Evolutionary conservation across 1,140 invertebrate species (phyloP).

Genomic region (Drosophila lowei): DNA sequence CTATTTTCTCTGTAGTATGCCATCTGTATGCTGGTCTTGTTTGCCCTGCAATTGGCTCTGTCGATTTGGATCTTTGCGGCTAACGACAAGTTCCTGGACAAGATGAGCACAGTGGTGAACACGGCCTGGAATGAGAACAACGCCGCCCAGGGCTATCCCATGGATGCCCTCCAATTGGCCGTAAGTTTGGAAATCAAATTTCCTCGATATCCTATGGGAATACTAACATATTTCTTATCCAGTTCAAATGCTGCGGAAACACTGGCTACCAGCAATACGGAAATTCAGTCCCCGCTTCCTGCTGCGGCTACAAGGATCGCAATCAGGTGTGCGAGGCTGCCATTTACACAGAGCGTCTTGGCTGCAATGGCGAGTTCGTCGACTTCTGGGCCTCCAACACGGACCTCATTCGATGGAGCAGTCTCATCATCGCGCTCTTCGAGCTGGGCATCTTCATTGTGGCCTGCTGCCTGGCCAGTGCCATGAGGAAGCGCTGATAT

Average conservation of each 20-base stretch:
- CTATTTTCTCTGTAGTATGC: constrained; percentile 84
- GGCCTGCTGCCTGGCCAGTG: constrained; percentile 71
- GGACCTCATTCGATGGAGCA: constrained; percentile 86
- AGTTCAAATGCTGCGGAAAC: constrained; percentile 87
- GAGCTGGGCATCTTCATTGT: constrained; percentile 68
- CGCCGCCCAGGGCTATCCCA: constrained; percentile 43
- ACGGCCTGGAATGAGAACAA: constrained; percentile 65
- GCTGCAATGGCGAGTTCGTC: constrained; percentile 83
- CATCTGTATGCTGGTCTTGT: constrained; percentile 86
- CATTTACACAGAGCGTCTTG: constrained; percentile 70
- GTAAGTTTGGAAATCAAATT: constrained; percentile 47
- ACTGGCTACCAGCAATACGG: constrained; percentile 81
- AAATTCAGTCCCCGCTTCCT: constrained; percentile 74
- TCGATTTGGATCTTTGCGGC: constrained; percentile 85
- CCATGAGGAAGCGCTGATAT: constrained; percentile 85
- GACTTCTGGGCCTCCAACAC: constrained; percentile 84
- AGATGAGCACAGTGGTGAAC: constrained; percentile 83
- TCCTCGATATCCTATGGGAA: neutral
- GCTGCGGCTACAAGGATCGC: constrained; percentile 77
- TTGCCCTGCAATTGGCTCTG: constrained; percentile 86
- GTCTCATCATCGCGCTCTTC: constrained; percentile 86
- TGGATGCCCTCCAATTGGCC: constrained; percentile 69
- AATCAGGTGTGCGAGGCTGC: constrained; percentile 47
- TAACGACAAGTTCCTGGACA: constrained; percentile 82
- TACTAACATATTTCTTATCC: neutral